Percentiles rank a stretch among this genome's conserved stretches.
These are phyloP conservation scores for Charina bottae DNA, from an alignment of 2,113 vertebrate species.

Conservation along the genomic window DNA sequence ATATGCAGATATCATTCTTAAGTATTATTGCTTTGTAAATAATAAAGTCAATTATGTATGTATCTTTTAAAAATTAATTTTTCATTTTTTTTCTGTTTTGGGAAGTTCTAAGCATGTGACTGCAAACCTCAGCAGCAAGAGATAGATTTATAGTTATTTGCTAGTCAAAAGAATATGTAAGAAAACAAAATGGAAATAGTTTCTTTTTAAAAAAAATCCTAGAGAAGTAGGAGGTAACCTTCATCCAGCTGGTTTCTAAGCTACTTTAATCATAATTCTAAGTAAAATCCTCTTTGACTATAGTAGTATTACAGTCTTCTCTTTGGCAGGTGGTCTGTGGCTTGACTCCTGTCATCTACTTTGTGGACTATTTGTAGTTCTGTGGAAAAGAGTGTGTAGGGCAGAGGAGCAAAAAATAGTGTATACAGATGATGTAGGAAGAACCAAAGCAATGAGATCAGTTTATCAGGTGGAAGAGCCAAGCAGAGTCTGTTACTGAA, in stretches of 20 bases:
- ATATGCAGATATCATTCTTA: not conserved
- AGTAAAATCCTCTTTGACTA: slow-evolving; percentile 64
- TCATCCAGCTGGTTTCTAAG: slow-evolving; percentile 58
- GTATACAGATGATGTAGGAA: slow-evolving; percentile 27
- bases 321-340: slow-evolving; percentile 55
- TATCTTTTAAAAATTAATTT: not conserved
- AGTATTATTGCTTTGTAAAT: not conserved
- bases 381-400: slow-evolving; percentile 26
- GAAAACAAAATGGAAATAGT: slow-evolving; percentile 1
- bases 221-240: slow-evolving; percentile 49
- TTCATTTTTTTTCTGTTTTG: not conserved
- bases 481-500: not conserved
- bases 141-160: not conserved
- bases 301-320: slow-evolving; percentile 45
- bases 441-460: slow-evolving; percentile 34
- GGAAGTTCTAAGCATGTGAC: not conserved
- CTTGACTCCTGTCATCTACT: slow-evolving; percentile 43
- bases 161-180: slow-evolving; percentile 32
- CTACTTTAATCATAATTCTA: slow-evolving; percentile 57
- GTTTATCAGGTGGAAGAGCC: not conserved
- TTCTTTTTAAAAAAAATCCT: not conserved
- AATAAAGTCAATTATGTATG: not conserved
- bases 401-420: not conserved
- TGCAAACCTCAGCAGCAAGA: not conserved
- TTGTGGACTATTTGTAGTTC: slow-evolving; percentile 25